Evolutionary conservation across 2,888 invertebrate genomes (phyloP).

Genomic region (Drosophila paramelanica): DNA sequence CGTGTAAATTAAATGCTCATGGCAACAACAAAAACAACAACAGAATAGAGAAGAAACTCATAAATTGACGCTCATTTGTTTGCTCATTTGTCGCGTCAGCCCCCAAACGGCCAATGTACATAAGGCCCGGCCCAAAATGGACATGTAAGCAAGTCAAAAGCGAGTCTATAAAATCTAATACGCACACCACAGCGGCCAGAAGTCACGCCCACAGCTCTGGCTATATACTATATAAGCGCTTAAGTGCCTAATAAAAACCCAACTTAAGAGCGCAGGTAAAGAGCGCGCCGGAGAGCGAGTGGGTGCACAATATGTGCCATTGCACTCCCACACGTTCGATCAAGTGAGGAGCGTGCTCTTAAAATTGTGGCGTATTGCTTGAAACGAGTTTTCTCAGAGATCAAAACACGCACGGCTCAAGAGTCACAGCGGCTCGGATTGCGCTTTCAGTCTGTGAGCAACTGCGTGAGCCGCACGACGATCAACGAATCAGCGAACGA

Average conservation of each 20-base stretch:
- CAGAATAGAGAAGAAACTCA: slow-evolving; percentile 31
- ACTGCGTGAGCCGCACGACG: slow-evolving; percentile 72
- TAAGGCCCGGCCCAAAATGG: slow-evolving; percentile 72
- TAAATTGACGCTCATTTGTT: slow-evolving; percentile 70
- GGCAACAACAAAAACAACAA: slow-evolving; percentile 5
- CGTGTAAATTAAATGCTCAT: slow-evolving; percentile 60
- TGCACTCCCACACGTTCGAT: slow-evolving; percentile 20
- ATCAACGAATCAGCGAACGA: slow-evolving; percentile 59
- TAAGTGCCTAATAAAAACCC: slow-evolving; percentile 48
- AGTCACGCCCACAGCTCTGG: slow-evolving; percentile 67
- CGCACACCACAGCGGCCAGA: slow-evolving; percentile 57
- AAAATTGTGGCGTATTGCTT: slow-evolving; percentile 2
- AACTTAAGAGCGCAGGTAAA: slow-evolving; percentile 55
- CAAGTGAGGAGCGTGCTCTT: slow-evolving; percentile 21
- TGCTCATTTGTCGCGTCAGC: slow-evolving; percentile 64
- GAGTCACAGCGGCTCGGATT: slow-evolving; percentile 40
- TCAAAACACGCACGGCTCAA: slow-evolving; percentile 38
- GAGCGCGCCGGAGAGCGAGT: slow-evolving; percentile 29
- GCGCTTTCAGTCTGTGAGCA: slow-evolving; percentile 71
- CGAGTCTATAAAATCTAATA: slow-evolving; percentile 78
- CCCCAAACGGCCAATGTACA: slow-evolving; percentile 63
- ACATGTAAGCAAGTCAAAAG: slow-evolving; percentile 57
- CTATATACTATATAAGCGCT: slow-evolving; percentile 39
- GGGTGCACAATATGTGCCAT: slow-evolving; percentile 10
- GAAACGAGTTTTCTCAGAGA: slow-evolving; percentile 43